Evolutionary conservation across 2,888 invertebrate species (phyloP).

Genomic region (Archaeoteleia sp.): DNA sequence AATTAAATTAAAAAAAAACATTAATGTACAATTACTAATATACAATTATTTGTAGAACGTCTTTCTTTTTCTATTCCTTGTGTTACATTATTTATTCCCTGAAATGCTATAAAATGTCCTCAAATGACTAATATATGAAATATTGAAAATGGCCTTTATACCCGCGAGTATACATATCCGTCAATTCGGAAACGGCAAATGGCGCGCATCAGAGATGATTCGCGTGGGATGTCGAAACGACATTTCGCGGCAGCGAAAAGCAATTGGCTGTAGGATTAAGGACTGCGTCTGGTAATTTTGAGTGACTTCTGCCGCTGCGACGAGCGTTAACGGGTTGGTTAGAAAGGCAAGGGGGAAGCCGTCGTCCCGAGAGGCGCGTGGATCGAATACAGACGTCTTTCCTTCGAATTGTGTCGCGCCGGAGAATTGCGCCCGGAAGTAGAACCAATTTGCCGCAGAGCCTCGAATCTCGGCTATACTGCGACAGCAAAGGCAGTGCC

Average conservation of each 20-base stretch:
- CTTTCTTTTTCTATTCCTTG: too few species aligned
- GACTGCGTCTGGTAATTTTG: slow-evolving; percentile 27
- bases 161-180: too few species aligned
- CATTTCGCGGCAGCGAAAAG: slow-evolving; percentile 3
- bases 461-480: slow-evolving; percentile 11
- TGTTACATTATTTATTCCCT: too few species aligned
- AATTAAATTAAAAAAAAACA: too few species aligned
- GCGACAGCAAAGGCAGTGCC: slow-evolving; percentile 12
- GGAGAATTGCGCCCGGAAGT: slow-evolving; percentile 31
- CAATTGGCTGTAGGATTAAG: slow-evolving; percentile 7
- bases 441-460: slow-evolving; percentile 40
- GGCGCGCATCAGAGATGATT: slow-evolving; percentile 7
- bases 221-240: slow-evolving; percentile 8
- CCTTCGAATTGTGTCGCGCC: slow-evolving; percentile 36
- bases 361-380: slow-evolving; percentile 32
- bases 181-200: slow-evolving; percentile 10
- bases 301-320: slow-evolving; percentile 13
- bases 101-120: too few species aligned
- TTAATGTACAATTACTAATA: too few species aligned
- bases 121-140: too few species aligned
- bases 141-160: too few species aligned
- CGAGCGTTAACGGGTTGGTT: slow-evolving; percentile 26
- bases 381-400: slow-evolving; percentile 45
- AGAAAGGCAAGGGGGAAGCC: slow-evolving; percentile 4
- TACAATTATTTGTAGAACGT: too few species aligned